A percentile compares a stretch with the other conserved stretches of the same genome.
Evolutionary conservation across 2,113 vertebrate genomes (phyloP).

Genomic region (Tursiops truncatus): DNA sequence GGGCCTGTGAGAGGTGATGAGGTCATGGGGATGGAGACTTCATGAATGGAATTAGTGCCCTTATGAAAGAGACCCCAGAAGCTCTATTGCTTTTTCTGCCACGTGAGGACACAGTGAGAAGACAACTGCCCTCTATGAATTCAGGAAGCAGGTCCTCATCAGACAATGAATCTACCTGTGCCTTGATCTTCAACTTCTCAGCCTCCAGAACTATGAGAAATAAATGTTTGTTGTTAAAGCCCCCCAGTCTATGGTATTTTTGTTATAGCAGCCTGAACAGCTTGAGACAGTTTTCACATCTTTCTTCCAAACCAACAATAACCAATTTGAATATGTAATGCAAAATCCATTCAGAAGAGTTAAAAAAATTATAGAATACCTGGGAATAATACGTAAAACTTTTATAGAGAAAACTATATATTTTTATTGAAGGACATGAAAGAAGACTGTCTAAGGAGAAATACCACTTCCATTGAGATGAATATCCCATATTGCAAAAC

Average conservation of each 20-base stretch:
- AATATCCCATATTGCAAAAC: background rate
- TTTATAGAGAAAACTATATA: background rate
- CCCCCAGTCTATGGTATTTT: background rate
- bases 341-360: background rate
- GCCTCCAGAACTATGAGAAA: background rate
- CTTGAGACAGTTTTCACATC: background rate
- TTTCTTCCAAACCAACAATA: background rate
- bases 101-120: background rate
- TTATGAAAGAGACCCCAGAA: background rate
- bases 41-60: background rate
- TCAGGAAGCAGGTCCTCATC: background rate
- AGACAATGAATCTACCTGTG: background rate
- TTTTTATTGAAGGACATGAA: background rate
- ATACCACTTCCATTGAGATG: background rate
- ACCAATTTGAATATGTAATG: background rate
- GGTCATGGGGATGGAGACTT: background rate
- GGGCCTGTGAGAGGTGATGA: background rate
- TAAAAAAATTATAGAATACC: background rate
- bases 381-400: background rate
- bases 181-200: background rate
- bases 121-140: background rate
- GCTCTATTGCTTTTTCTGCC: background rate
- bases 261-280: background rate
- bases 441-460: background rate
- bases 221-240: background rate